Conservation (phyloP, 2,113 vertebrate species). For the Tragelaphus imberbis region DNA sequence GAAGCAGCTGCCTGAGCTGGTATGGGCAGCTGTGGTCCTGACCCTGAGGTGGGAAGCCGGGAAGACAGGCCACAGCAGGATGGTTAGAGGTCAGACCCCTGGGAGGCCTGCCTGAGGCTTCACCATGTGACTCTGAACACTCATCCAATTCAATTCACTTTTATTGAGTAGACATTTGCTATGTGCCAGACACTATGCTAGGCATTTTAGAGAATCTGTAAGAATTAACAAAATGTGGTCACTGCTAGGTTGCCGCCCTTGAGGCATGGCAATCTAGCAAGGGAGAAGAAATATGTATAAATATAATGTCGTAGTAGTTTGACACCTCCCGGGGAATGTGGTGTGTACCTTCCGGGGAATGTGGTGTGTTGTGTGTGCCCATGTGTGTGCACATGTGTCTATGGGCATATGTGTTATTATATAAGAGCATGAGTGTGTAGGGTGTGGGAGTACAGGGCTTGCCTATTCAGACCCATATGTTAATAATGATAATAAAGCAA, state of each 20-base stretch:
- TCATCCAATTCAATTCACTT: background rate
- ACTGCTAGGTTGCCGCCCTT: background rate
- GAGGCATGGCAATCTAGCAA: background rate
- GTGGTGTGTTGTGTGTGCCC: background rate
- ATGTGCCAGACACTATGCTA: background rate
- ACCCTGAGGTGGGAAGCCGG: background rate
- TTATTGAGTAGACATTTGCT: background rate
- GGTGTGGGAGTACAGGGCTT: background rate
- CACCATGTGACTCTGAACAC: background rate
- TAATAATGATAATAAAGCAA: background rate
- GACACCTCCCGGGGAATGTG: background rate
- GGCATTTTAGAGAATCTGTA: background rate
- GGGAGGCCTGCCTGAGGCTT: background rate
- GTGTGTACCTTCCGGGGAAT: background rate
- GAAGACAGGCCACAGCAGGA: background rate
- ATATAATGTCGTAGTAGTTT: background rate
- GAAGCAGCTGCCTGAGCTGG: background rate
- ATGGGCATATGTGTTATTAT: too few relatives aligned
- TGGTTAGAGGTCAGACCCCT: background rate
- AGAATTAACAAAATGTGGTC: background rate
- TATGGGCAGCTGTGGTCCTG: background rate
- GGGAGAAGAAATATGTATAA: background rate
- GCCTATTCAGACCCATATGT: background rate
- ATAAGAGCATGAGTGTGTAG: background rate
- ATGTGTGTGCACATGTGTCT: background rate